phyloP scores from a whole-genome alignment of 2,888 invertebrate species.

The Stenoptilia bipunctidactyla region DNA sequence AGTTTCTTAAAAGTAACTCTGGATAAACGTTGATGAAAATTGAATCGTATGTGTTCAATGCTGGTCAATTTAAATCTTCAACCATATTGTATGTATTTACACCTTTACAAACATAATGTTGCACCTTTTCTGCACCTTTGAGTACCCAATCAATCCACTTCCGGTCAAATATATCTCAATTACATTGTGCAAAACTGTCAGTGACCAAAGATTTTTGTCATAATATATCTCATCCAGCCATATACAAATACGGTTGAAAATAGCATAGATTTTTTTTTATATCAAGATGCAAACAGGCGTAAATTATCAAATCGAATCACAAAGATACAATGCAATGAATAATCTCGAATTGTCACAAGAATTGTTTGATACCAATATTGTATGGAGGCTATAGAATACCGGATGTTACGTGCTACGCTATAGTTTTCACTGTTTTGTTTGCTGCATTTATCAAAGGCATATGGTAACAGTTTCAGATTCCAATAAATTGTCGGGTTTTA shows the following conservation, averaged over 20 bases:
- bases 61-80: no score
- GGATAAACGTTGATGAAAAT: no score
- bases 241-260: conserved; percentile 7
- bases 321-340: background rate
- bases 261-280: conserved; percentile 1
- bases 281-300: conserved; percentile 16
- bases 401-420: conserved; percentile 48
- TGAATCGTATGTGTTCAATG: no score
- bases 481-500: conserved; percentile 44
- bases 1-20: no score
- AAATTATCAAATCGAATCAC: conserved; percentile 13
- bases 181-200: conserved; percentile 29
- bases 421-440: conserved; percentile 37
- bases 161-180: conserved; percentile 24
- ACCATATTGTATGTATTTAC: no score
- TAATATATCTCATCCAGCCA: background rate
- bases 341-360: conserved; percentile 16
- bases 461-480: conserved; percentile 60
- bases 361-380: conserved; percentile 24
- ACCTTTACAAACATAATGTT: no score
- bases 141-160: conserved; percentile 12
- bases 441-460: conserved; percentile 44
- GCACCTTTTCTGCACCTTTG: no score
- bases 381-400: conserved; percentile 28
- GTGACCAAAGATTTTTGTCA: conserved; percentile 17